A percentile compares a stretch with the other conserved stretches of the same genome.
Evolutionary conservation across 1,140 invertebrate genomes (phyloP).

Genomic region (Papilio machaon): DNA sequence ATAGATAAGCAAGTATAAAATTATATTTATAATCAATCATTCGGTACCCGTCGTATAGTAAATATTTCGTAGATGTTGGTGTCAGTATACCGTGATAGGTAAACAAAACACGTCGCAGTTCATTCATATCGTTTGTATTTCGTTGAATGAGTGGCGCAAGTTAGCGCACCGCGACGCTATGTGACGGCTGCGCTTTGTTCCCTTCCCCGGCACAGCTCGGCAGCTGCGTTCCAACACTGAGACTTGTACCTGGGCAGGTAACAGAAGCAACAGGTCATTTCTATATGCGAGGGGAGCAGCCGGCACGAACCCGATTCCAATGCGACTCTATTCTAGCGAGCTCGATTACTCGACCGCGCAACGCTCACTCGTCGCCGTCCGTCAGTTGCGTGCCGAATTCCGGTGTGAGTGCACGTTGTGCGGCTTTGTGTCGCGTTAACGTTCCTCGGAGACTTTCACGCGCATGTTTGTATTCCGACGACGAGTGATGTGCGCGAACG

Average conservation of each 20-base stretch:
- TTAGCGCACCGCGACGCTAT: constrained; percentile 55
- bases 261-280: constrained; percentile 78
- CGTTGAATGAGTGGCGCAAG: constrained; percentile 62
- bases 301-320: constrained; percentile 40
- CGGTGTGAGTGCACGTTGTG: constrained; percentile 49
- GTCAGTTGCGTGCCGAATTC: constrained; percentile 54
- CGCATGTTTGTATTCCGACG: constrained; percentile 56
- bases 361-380: background rate
- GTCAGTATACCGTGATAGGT: constrained; percentile 42
- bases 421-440: constrained; percentile 47
- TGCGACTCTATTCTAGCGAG: constrained; percentile 41
- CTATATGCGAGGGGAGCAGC: constrained; percentile 64
- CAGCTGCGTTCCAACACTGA: constrained; percentile 69
- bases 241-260: constrained; percentile 78
- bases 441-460: constrained; percentile 66
- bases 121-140: constrained; percentile 63
- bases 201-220: constrained; percentile 45
- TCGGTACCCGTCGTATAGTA: constrained; percentile 11
- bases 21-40: constrained; percentile 25
- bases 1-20: background rate
- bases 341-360: constrained; percentile 34
- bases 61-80: constrained; percentile 35
- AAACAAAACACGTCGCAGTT: constrained; percentile 67
- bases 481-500: constrained; percentile 75
- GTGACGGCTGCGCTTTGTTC: constrained; percentile 67